Percentiles rank a stretch among this genome's conserved stretches.
Conservation (phyloP, 2,113 vertebrate species). For the Pungitius pungitius region DNA sequence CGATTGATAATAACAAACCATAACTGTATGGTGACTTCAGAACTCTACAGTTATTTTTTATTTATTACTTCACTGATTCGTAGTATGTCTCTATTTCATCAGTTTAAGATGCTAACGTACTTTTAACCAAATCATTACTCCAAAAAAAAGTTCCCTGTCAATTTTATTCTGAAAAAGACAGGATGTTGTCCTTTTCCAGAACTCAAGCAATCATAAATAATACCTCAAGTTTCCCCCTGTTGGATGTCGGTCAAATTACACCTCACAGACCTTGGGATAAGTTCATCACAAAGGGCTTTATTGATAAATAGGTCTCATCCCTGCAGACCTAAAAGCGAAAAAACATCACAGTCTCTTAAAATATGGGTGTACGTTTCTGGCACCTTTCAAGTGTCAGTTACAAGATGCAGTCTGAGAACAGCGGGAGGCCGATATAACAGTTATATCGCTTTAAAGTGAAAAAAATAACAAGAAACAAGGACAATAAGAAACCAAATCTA, state of each 20-base stretch:
- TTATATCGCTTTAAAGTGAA: neutral
- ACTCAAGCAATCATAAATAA: too few relatives aligned
- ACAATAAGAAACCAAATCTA: too few relatives aligned
- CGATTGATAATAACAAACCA: neutral
- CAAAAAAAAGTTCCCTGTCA: too few relatives aligned
- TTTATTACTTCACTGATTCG: too few relatives aligned
- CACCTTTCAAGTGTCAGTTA: too few relatives aligned
- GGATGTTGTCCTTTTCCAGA: too few relatives aligned
- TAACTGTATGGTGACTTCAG: neutral
- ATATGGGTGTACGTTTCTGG: too few relatives aligned
- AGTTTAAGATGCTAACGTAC: too few relatives aligned
- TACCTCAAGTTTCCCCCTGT: too few relatives aligned
- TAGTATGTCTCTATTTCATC: too few relatives aligned
- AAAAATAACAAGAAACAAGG: neutral
- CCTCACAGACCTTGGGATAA: neutral
- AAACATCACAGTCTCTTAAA: neutral
- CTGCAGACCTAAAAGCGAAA: neutral
- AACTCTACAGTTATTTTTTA: neutral
- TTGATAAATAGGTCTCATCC: neutral
- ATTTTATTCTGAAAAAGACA: too few relatives aligned
- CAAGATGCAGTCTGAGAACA: neutral
- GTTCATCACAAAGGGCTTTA: neutral
- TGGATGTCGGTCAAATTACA: neutral
- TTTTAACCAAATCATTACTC: too few relatives aligned
- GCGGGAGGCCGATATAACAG: fast-evolving